Percentiles rank a stretch among this genome's conserved stretches.
phyloP scores from a whole-genome alignment of 1,140 invertebrate genomes.

The Solen grandis region DNA sequence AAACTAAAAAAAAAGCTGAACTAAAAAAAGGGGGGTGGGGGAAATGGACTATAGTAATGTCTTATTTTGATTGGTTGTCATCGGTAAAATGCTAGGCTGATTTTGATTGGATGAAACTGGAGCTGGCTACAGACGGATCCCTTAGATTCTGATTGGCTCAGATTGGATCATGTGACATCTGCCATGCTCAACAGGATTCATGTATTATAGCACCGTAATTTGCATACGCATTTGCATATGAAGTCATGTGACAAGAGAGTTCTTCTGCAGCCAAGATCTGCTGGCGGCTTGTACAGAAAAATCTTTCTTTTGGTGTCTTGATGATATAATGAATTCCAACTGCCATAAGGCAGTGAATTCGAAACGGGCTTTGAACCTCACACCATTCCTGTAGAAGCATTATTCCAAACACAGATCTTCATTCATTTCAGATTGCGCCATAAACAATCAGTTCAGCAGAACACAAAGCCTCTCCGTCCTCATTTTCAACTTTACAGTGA shows the following conservation, averaged over 20 bases:
- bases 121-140: slow-evolving; percentile 2
- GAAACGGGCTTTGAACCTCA: too few relatives aligned
- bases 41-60: slow-evolving; percentile 40
- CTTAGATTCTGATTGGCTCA: slow-evolving; percentile 42
- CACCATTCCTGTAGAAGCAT: too few relatives aligned
- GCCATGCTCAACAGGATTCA: neutral
- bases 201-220: neutral
- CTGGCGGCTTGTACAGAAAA: slow-evolving; percentile 7
- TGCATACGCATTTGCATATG: neutral
- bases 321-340: neutral
- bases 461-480: slow-evolving; percentile 90
- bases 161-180: slow-evolving; percentile 22
- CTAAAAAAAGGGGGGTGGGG: slow-evolving; percentile 20
- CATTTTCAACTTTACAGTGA: slow-evolving; percentile 92
- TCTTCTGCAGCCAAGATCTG: neutral
- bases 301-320: slow-evolving; percentile 4
- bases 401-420: too few relatives aligned
- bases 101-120: slow-evolving; percentile 50
- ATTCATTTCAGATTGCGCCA: slow-evolving; percentile 59
- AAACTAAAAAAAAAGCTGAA: neutral
- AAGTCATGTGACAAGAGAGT: neutral
- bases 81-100: slow-evolving; percentile 30
- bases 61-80: slow-evolving; percentile 10
- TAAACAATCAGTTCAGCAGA: slow-evolving; percentile 76
- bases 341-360: too few relatives aligned